Evolutionary conservation across 2,888 invertebrate genomes (phyloP).

Genomic region (Metopia argyrocephala): DNA sequence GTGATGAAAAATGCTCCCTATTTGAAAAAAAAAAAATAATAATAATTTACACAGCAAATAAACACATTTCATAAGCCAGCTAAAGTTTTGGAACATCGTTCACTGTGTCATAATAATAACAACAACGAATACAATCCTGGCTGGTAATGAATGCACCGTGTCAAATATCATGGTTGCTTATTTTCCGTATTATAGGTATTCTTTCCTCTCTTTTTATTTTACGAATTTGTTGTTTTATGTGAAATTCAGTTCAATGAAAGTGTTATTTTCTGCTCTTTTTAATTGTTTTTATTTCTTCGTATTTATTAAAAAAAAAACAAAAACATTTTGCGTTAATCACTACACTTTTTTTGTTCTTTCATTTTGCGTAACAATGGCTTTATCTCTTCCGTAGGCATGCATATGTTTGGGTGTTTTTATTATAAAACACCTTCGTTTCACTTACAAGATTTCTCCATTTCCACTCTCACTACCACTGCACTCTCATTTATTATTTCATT

Average conservation of each 20-base stretch:
- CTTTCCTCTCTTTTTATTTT: background rate
- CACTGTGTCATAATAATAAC: too few relatives aligned
- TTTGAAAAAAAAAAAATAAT: too few relatives aligned
- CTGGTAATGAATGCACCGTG: too few relatives aligned
- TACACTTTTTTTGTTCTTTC: background rate
- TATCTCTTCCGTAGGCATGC: background rate
- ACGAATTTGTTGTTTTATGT: background rate
- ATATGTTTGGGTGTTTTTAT: background rate
- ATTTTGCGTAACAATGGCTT: background rate
- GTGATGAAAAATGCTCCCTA: too few relatives aligned
- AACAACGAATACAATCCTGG: too few relatives aligned
- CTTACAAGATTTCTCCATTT: slow-evolving; percentile 34
- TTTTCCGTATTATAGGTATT: background rate
- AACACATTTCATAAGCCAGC: too few relatives aligned
- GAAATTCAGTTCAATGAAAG: slow-evolving; percentile 1
- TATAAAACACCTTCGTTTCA: background rate
- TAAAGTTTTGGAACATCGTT: too few relatives aligned
- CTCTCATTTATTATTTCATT: slow-evolving; percentile 13
- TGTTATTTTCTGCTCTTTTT: background rate
- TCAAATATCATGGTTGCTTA: too few relatives aligned
- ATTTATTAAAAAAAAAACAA: background rate
- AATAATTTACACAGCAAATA: too few relatives aligned
- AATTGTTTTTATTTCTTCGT: background rate
- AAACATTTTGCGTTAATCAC: background rate
- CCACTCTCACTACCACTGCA: slow-evolving; percentile 49